Conservation (phyloP, 2,797 vertebrate species). For the Gouania willdenowi region DNA sequence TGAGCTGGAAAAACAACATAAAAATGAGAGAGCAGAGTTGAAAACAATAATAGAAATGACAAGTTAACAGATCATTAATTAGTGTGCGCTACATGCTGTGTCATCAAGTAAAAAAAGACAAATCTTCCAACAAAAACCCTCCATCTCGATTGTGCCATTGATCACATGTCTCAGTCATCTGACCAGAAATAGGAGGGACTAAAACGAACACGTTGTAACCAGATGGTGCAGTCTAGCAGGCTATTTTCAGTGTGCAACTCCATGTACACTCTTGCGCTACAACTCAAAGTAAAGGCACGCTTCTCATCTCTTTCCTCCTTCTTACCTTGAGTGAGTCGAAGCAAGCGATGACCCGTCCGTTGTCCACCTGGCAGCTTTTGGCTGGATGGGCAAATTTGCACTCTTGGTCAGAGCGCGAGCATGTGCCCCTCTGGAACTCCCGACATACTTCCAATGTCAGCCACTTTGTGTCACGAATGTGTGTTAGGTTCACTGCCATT, state of each 20-base stretch:
- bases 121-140: no score
- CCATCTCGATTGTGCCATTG: neutral
- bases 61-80: no score
- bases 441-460: slow-evolving; percentile 98
- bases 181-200: slow-evolving; percentile 59
- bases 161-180: slow-evolving; percentile 59
- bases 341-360: slow-evolving; percentile 97
- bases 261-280: slow-evolving; percentile 11
- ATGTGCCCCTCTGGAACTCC: slow-evolving; percentile 97
- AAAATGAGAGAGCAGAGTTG: no score
- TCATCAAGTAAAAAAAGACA: no score
- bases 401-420: slow-evolving; percentile 92
- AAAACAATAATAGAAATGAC: no score
- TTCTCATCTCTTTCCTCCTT: slow-evolving; percentile 13
- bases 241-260: slow-evolving; percentile 23
- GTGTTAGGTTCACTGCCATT: slow-evolving; percentile 90
- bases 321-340: slow-evolving; percentile 99
- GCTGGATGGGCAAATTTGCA: slow-evolving; percentile 98
- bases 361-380: slow-evolving; percentile 97
- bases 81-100: no score
- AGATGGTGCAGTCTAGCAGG: slow-evolving; percentile 41
- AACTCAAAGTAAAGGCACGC: slow-evolving; percentile 6
- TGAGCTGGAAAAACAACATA: no score
- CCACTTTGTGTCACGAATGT: slow-evolving; percentile 98
- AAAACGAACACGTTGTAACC: slow-evolving; percentile 50